A percentile compares a stretch with the other conserved stretches of the same genome.
Evolutionary conservation across 1,140 invertebrate genomes (phyloP).

Genomic region (Heliconius himera): DNA sequence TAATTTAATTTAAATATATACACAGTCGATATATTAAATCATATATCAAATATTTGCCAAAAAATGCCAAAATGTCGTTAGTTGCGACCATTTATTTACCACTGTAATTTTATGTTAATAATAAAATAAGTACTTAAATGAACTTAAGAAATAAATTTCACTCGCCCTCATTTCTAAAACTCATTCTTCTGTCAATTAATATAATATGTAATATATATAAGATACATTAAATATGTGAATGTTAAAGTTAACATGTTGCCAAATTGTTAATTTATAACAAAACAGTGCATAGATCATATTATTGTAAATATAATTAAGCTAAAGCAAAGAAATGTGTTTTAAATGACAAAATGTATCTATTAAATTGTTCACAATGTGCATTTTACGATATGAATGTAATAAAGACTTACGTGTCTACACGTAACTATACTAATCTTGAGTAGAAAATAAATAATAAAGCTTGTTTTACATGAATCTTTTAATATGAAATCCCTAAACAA

Average conservation of each 20-base stretch:
- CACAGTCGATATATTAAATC: not conserved
- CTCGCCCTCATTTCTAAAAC: not conserved
- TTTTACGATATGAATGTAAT: constrained; percentile 56
- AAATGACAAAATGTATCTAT: constrained; percentile 61
- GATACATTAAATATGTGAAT: constrained; percentile 60
- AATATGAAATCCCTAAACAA: constrained; percentile 21
- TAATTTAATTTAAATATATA: not conserved
- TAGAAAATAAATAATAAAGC: constrained; percentile 76
- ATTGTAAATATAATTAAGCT: constrained; percentile 77
- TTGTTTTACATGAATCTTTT: constrained; percentile 69
- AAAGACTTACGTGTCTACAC: constrained; percentile 57
- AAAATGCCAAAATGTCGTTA: constrained; percentile 38
- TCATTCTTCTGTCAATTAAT: constrained; percentile 76
- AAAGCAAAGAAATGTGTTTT: constrained; percentile 69
- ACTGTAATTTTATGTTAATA: not conserved
- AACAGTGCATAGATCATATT: constrained; percentile 66
- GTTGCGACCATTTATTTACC: not conserved
- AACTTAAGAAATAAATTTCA: not conserved
- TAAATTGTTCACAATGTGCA: constrained; percentile 58
- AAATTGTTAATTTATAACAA: constrained; percentile 72
- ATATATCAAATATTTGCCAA: constrained; percentile 32
- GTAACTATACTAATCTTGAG: constrained; percentile 57
- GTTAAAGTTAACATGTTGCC: constrained; percentile 74
- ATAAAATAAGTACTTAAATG: not conserved
- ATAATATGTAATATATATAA: constrained; percentile 40